Conservation (phyloP, 1,140 invertebrate genomes). For the Drosophila virilis region DNA sequence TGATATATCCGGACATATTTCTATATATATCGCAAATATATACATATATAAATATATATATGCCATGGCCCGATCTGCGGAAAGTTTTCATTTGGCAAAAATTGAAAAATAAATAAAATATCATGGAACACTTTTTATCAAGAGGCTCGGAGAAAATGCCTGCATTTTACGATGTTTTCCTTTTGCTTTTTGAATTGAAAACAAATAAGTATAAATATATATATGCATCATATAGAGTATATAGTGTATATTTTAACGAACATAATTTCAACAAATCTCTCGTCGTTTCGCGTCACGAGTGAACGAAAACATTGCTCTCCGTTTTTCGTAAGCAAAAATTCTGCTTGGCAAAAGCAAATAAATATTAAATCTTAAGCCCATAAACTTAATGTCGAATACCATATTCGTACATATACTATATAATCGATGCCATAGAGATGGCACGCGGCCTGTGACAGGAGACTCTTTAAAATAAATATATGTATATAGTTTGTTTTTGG, state of each 20-base stretch:
- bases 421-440: slow-evolving; percentile 14
- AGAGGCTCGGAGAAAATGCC: slow-evolving; percentile 17
- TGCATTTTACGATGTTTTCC: slow-evolving; percentile 10
- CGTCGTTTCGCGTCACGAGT: slow-evolving; percentile 57
- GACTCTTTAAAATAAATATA: neutral
- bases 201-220: slow-evolving; percentile 29
- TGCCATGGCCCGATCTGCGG: slow-evolving; percentile 29
- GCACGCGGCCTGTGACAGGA: slow-evolving; percentile 37
- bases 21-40: slow-evolving; percentile 26
- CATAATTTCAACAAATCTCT: slow-evolving; percentile 32
- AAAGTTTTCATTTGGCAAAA: slow-evolving; percentile 46
- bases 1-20: slow-evolving; percentile 17
- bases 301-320: slow-evolving; percentile 48
- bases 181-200: slow-evolving; percentile 6
- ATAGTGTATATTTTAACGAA: slow-evolving; percentile 8
- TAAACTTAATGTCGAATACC: slow-evolving; percentile 43
- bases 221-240: neutral
- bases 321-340: slow-evolving; percentile 72
- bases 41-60: slow-evolving; percentile 18
- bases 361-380: slow-evolving; percentile 73
- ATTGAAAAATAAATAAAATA: slow-evolving; percentile 24
- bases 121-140: slow-evolving; percentile 27
- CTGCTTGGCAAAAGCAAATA: slow-evolving; percentile 67
- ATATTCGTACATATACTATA: slow-evolving; percentile 10
- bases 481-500: neutral